Conservation (phyloP, 1,140 invertebrate genomes). For the Venturia canescens region DNA sequence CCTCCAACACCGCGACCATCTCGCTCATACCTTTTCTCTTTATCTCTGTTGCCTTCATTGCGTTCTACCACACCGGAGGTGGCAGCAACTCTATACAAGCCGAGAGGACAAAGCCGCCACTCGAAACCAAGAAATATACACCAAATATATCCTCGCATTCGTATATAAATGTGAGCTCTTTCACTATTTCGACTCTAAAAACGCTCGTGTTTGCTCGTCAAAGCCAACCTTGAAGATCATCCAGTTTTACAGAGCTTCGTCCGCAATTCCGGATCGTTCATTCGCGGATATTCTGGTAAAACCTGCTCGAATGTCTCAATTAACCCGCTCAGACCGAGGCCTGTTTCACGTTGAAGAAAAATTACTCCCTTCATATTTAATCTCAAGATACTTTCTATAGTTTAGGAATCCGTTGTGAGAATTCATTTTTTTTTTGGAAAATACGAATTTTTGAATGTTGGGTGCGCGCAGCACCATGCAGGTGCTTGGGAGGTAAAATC, state of each 20-base stretch:
- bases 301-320: too few relatives aligned
- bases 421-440: too few relatives aligned
- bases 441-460: too few relatives aligned
- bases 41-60: constrained; percentile 19
- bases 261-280: not conserved
- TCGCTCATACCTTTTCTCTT: constrained; percentile 9
- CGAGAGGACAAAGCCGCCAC: constrained; percentile 47
- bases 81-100: constrained; percentile 33
- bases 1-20: constrained; percentile 41
- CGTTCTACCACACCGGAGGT: constrained; percentile 30
- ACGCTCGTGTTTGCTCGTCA: constrained; percentile 31
- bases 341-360: too few relatives aligned
- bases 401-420: too few relatives aligned
- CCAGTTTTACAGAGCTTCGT: not conserved
- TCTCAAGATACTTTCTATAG: too few relatives aligned
- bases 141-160: constrained; percentile 17
- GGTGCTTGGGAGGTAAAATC: too few relatives aligned
- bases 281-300: too few relatives aligned
- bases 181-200: constrained; percentile 51
- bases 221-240: constrained; percentile 14
- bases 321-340: too few relatives aligned
- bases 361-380: too few relatives aligned
- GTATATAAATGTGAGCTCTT: not conserved
- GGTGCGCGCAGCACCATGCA: too few relatives aligned
- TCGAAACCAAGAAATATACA: constrained; percentile 42